Evolutionary conservation across 2,797 vertebrate genomes (phyloP), one percentile per base, ranked within the genome.

Genomic region (Sebastes ruberrimus): DNA sequence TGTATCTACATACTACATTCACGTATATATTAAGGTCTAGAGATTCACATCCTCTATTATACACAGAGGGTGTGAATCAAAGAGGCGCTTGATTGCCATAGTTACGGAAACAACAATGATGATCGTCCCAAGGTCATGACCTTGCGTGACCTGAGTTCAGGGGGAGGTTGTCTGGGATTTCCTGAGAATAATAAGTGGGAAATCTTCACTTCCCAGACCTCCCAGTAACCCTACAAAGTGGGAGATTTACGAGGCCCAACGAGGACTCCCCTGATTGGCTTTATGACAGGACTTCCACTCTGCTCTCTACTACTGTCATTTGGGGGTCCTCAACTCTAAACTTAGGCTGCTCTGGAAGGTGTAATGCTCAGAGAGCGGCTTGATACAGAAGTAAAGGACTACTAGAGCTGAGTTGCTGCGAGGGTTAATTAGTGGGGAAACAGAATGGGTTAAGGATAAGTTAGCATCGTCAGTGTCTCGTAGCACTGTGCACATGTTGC

Each of bases 201-300:
- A 96, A 92, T 88, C 86, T 93, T 92, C 91, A 95, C 93, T 96
- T 96, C 96, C 95, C 93, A 94, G 94, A 95, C 95, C 95, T 96
- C 93, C 94, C 92, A 93, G 89, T 93, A 93, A 92, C 92, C 92
- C 79, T 83, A 73, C 91, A 89, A 92, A 92, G 86, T 8, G 10
- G 74, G 81, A 94, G 94, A 96, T 96, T 96, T 96, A 96, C 16
- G 92, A 93, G 92, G 71, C 90, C 84, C 83, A 74, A 76, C 42
- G 82, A 92, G 86, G 84, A 80, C 85, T 91, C 91, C 81, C 92
- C 85, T 96, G 95, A 96, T 96, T 96, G 94, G 88, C 88, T 96
- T 96, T 95, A 96, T 96, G 95, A 88, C 92, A 89, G 89, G 85
- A 96, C 94, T 95, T 96, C 95, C 95, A 96, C 87, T 90, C 82